These are phyloP conservation scores for Acanthisitta chloris DNA, from an alignment of 2,113 vertebrate genomes.

Conservation along the genomic window DNA sequence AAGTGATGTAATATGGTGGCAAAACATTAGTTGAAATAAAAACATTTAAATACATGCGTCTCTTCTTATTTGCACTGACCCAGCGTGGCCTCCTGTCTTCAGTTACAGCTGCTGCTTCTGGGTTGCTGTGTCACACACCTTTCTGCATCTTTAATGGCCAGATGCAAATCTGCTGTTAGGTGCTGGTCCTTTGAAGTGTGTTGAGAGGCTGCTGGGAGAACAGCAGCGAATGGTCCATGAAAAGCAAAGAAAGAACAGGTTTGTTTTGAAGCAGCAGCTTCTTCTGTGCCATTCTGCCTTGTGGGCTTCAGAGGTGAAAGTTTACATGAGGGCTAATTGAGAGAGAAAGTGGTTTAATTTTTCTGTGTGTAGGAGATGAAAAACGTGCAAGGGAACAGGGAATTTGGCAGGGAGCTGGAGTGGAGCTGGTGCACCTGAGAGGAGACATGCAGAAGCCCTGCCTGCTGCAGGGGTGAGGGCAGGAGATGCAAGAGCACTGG, in stretches of 20 bases:
- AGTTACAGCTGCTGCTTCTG: background rate
- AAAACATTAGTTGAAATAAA: conserved; percentile 78
- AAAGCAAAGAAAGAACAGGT: background rate
- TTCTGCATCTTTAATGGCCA: background rate
- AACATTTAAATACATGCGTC: conserved; percentile 52
- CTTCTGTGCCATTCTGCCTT: background rate
- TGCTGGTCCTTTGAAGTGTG: background rate
- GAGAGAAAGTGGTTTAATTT: background rate
- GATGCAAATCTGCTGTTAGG: background rate
- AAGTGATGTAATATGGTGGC: conserved; percentile 76
- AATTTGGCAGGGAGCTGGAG: background rate
- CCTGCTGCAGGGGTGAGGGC: background rate
- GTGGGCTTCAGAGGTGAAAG: background rate
- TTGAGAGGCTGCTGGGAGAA: background rate
- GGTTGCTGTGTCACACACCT: background rate
- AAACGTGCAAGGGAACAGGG: background rate
- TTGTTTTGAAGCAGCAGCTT: background rate
- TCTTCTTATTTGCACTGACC: background rate
- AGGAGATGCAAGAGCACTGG: fast-evolving
- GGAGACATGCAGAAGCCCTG: background rate
- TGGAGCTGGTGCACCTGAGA: background rate
- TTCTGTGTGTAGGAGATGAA: background rate
- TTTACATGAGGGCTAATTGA: background rate
- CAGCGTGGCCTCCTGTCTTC: background rate
- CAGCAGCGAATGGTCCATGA: background rate